These are phyloP conservation scores for Ophion costatus DNA, from an alignment of 2,888 invertebrate species.

Conservation along the genomic window DNA sequence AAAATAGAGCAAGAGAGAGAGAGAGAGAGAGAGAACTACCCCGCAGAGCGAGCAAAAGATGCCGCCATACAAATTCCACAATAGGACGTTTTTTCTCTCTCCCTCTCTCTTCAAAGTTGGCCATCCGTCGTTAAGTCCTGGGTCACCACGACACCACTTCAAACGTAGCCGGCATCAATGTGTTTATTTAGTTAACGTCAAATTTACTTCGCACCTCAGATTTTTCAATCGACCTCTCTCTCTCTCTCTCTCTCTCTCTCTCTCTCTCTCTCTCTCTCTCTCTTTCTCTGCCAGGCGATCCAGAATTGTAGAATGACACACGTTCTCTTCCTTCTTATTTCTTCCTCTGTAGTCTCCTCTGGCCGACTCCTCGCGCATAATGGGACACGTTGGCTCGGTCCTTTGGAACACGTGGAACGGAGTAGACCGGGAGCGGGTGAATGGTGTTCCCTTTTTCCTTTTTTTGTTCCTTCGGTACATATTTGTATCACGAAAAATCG, in stretches of 20 bases:
- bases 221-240: conserved; percentile 35
- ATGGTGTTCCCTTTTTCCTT: conserved; percentile 19
- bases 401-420: conserved; percentile 35
- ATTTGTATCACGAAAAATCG: conserved; percentile 72
- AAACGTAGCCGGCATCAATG: conserved; percentile 81
- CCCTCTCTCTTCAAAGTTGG: conserved; percentile 22
- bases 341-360: conserved; percentile 17
- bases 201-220: conserved; percentile 77
- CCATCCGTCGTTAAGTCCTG: conserved; percentile 57
- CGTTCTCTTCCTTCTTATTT: conserved; percentile 32
- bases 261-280: not conserved
- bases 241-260: conserved; percentile 1
- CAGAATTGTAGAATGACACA: conserved; percentile 37
- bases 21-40: conserved; percentile 57
- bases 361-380: conserved; percentile 18
- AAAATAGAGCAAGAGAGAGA: conserved; percentile 1
- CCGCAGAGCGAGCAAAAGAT: conserved; percentile 67
- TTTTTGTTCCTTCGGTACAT: conserved; percentile 47
- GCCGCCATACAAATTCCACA: conserved; percentile 66
- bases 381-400: conserved; percentile 52
- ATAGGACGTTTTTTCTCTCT: conserved; percentile 47
- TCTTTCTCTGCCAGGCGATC: not conserved
- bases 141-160: conserved; percentile 76
- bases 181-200: conserved; percentile 83
- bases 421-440: conserved; percentile 13